These are phyloP conservation scores for Chaetops frenatus DNA, from an alignment of 2,113 vertebrate species.

Conservation along the genomic window DNA sequence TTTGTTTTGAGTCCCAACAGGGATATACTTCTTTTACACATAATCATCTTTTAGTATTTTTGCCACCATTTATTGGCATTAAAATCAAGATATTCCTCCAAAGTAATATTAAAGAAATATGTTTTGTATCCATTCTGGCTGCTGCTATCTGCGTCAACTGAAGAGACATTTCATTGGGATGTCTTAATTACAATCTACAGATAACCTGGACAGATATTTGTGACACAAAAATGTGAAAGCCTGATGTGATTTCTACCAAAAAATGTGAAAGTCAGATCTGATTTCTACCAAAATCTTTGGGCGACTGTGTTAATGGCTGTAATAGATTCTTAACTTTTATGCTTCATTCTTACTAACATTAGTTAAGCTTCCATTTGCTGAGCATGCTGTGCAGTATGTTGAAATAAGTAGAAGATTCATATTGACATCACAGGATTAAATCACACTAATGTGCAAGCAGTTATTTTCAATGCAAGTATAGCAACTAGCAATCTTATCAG, in stretches of 20 bases:
- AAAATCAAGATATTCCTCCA: background rate
- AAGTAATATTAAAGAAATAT: background rate
- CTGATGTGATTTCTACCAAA: background rate
- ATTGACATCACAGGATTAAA: background rate
- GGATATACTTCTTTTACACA: background rate
- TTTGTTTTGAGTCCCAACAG: background rate
- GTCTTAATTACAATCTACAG: background rate
- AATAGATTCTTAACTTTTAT: background rate
- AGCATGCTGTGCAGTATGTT: background rate
- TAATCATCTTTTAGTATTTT: background rate
- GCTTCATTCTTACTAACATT: background rate
- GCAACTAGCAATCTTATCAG: background rate
- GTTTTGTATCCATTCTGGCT: background rate
- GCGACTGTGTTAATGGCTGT: background rate
- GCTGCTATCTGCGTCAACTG: background rate
- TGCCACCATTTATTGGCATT: background rate
- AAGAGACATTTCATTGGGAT: background rate
- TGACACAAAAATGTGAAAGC: background rate
- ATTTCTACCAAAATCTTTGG: background rate
- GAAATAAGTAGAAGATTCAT: background rate
- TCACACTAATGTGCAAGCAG: background rate
- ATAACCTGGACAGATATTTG: background rate
- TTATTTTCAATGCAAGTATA: background rate
- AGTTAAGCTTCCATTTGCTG: background rate
- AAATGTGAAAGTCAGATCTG: background rate